Percentiles rank a stretch among this genome's conserved stretches.
phyloP scores from a whole-genome alignment of 2,797 vertebrate species.

The Poeciliopsis gracilis region DNA sequence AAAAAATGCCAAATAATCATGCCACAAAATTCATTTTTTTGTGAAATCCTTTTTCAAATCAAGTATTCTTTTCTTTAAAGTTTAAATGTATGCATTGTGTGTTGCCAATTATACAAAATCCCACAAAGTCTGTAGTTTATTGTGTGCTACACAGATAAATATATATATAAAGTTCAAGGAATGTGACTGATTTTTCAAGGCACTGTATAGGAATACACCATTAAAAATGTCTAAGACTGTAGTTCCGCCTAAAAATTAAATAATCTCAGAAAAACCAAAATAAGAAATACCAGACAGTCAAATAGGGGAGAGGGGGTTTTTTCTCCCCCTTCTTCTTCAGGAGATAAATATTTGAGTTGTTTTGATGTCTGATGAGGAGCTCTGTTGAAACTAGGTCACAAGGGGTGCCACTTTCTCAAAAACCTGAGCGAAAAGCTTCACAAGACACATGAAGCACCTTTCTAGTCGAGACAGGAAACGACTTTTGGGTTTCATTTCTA shows the following conservation, averaged over 20 bases:
- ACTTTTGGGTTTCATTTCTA: constrained; percentile 41
- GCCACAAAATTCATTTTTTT: not conserved
- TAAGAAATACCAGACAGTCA: constrained; percentile 48
- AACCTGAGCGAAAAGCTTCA: constrained; percentile 30
- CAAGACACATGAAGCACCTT: constrained; percentile 53
- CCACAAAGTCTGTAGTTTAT: not conserved
- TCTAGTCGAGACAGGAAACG: constrained; percentile 35
- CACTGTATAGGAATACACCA: not conserved
- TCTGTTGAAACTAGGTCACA: constrained; percentile 65
- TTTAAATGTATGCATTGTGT: not conserved
- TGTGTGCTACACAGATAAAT: not conserved
- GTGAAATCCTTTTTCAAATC: not conserved
- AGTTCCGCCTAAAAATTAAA: constrained; percentile 33
- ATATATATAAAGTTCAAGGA: not conserved
- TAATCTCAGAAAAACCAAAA: constrained; percentile 51
- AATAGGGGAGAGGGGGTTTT: constrained; percentile 14
- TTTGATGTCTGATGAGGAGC: constrained; percentile 62
- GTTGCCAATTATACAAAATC: not conserved
- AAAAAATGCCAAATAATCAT: not conserved
- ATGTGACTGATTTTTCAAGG: not conserved
- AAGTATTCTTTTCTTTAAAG: not conserved
- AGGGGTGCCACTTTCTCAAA: constrained; percentile 61
- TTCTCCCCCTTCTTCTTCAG: constrained; percentile 16
- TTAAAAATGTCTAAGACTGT: not conserved
- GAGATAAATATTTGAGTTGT: constrained; percentile 43